These are phyloP conservation scores for Melipona beecheii DNA, from an alignment of 2,888 invertebrate genomes.

Conservation along the genomic window DNA sequence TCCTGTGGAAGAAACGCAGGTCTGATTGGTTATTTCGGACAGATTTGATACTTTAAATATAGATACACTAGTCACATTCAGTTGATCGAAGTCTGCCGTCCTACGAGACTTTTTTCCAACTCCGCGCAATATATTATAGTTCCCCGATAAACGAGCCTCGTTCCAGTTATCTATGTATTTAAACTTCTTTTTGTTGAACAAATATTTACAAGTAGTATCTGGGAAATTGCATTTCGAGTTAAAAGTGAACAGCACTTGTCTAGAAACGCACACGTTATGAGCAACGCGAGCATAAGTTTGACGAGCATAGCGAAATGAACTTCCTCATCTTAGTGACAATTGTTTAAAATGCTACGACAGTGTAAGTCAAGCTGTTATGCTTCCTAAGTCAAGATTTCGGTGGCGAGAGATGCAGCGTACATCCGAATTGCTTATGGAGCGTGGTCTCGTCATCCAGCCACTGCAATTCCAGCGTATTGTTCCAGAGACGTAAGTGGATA, in stretches of 20 bases:
- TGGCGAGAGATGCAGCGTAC: conserved; percentile 63
- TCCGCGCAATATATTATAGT: background rate
- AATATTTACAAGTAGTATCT: background rate
- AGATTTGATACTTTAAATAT: no score
- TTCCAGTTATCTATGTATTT: background rate
- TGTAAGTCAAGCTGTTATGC: conserved; percentile 31
- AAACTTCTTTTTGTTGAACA: background rate
- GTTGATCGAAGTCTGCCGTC: no score
- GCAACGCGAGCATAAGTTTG: background rate
- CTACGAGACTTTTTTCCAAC: no score
- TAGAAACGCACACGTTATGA: background rate
- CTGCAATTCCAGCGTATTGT: conserved; percentile 78
- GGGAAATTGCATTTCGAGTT: background rate
- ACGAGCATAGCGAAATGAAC: no score
- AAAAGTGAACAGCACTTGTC: background rate
- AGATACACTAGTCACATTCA: no score
- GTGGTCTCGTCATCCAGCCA: conserved; percentile 75
- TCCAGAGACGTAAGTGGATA: conserved; percentile 79
- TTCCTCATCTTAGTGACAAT: background rate
- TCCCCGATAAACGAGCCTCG: conserved; percentile 8
- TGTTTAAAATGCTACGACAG: conserved; percentile 21
- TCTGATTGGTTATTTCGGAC: no score
- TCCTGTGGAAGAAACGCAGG: no score
- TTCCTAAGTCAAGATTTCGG: conserved; percentile 43
- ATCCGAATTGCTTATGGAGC: conserved; percentile 68